A percentile compares a stretch with the other conserved stretches of the same genome.
Evolutionary conservation across 2,888 invertebrate genomes (phyloP).

Genomic region (Leucophora obtusa): DNA sequence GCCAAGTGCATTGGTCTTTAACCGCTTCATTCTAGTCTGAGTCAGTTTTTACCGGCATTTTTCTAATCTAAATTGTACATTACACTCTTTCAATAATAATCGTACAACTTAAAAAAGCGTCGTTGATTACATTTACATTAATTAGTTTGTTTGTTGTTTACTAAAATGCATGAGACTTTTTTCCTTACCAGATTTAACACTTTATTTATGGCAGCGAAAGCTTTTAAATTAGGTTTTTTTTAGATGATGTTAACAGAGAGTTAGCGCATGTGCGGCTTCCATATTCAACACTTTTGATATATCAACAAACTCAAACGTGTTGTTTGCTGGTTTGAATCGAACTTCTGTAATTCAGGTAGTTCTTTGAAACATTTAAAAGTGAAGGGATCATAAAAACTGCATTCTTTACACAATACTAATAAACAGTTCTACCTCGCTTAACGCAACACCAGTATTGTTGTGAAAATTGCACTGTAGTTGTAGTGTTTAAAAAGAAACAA

Average conservation of each 20-base stretch:
- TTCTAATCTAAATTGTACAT: constrained; percentile 53
- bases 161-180: constrained; percentile 9
- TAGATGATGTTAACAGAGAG: not conserved
- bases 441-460: too few relatives aligned
- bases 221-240: not conserved
- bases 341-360: not conserved
- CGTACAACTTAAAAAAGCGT: not conserved
- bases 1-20: constrained; percentile 53
- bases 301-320: not conserved
- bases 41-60: constrained; percentile 59
- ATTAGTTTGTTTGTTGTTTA: constrained; percentile 17
- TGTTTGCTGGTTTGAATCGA: constrained; percentile 7
- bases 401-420: too few relatives aligned
- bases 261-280: constrained; percentile 25
- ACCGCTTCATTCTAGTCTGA: constrained; percentile 57
- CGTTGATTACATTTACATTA: constrained; percentile 34
- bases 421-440: too few relatives aligned
- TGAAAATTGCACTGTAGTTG: too few relatives aligned
- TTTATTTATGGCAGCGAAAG: constrained; percentile 20
- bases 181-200: constrained; percentile 3
- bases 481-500: too few relatives aligned
- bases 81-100: constrained; percentile 42
- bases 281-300: not conserved
- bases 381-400: not conserved
- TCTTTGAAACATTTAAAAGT: not conserved